These are phyloP conservation scores for Melinaea menophilus DNA, from an alignment of 2,888 invertebrate genomes.

Conservation along the genomic window DNA sequence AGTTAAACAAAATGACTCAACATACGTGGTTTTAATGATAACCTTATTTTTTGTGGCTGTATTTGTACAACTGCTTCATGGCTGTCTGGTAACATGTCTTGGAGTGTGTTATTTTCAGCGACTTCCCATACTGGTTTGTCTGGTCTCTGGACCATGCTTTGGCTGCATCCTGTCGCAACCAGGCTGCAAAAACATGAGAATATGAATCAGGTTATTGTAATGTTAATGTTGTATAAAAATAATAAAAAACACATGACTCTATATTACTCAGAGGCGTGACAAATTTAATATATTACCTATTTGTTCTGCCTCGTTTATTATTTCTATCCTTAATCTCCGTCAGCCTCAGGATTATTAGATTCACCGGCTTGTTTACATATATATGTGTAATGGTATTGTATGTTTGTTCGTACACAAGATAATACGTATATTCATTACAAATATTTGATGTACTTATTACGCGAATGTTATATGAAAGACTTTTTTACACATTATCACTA, in stretches of 20 bases:
- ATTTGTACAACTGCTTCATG: slow-evolving; percentile 65
- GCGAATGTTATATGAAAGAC: too few relatives aligned
- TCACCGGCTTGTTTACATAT: slow-evolving; percentile 7
- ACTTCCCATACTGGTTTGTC: slow-evolving; percentile 56
- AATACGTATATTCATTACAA: too few relatives aligned
- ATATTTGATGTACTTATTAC: too few relatives aligned
- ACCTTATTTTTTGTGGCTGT: slow-evolving; percentile 82
- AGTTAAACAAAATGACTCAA: slow-evolving; percentile 22
- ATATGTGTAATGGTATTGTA: not conserved
- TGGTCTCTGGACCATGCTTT: slow-evolving; percentile 59
- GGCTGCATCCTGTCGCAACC: slow-evolving; percentile 59
- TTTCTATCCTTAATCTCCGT: not conserved
- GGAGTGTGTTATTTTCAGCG: slow-evolving; percentile 64
- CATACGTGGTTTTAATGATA: slow-evolving; percentile 81
- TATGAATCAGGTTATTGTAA: not conserved
- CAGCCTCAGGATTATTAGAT: not conserved
- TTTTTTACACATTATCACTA: too few relatives aligned
- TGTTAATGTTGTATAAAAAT: not conserved
- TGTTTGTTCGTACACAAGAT: not conserved
- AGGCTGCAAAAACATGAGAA: slow-evolving; percentile 43
- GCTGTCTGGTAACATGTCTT: slow-evolving; percentile 65
- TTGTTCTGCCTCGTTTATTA: not conserved
- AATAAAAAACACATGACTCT: not conserved
- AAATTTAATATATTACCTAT: not conserved
- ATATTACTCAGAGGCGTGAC: slow-evolving; percentile 1